Conservation (phyloP, 2,888 invertebrate species). For the Nephrocerus scutellatus region DNA sequence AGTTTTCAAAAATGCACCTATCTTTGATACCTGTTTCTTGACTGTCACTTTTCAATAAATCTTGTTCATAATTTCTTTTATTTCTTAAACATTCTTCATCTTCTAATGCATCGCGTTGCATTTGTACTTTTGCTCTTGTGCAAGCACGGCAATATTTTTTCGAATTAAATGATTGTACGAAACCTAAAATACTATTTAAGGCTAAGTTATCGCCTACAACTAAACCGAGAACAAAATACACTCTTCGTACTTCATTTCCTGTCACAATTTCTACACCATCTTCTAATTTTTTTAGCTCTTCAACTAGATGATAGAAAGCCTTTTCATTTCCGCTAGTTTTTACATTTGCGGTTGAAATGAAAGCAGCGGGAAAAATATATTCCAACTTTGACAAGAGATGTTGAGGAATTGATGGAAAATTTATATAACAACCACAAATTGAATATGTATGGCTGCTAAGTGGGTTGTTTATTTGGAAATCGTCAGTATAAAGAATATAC, state of each 20-base stretch:
- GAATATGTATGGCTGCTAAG: constrained; percentile 8
- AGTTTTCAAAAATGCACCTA: constrained; percentile 17
- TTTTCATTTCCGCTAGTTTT: constrained; percentile 21
- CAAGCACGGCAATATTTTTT: constrained; percentile 24
- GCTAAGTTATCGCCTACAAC: constrained; percentile 26
- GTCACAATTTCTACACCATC: constrained; percentile 16
- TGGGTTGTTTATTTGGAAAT: constrained; percentile 14
- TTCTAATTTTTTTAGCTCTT: constrained; percentile 21
- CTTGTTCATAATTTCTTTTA: constrained; percentile 17
- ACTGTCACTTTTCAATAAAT: constrained; percentile 17
- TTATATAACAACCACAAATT: constrained; percentile 10
- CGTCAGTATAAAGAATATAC: constrained; percentile 13
- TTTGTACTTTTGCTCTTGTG: constrained; percentile 20
- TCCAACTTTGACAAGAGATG: constrained; percentile 22
- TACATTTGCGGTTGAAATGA: constrained; percentile 15
- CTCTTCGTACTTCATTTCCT: constrained; percentile 13
- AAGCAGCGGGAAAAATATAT: constrained; percentile 21
- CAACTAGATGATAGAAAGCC: constrained; percentile 17
- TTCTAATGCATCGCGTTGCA: constrained; percentile 22
- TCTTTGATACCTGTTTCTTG: constrained; percentile 23
- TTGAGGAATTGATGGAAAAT: constrained; percentile 15
- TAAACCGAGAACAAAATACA: constrained; percentile 24
- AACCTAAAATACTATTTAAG: constrained; percentile 19
- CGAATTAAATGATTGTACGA: constrained; percentile 24
- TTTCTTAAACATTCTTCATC: constrained; percentile 19